Conservation (phyloP, 2,113 vertebrate species). For the Leptosomus discolor region DNA sequence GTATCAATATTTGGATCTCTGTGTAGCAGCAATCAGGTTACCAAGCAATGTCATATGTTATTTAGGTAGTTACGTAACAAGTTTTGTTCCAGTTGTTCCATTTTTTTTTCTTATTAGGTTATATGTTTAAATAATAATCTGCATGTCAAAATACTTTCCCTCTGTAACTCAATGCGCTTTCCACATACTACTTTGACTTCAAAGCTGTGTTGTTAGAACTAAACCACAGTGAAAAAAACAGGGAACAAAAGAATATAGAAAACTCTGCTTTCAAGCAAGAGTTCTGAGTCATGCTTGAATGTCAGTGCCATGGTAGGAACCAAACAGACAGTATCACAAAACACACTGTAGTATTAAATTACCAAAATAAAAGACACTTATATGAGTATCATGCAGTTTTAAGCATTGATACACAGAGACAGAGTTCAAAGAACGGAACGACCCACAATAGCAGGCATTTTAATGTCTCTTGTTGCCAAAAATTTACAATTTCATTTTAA, state of each 20-base stretch:
- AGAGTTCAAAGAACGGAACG: not conserved
- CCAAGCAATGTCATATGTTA: not conserved
- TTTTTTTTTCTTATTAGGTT: not conserved
- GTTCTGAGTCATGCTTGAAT: not conserved
- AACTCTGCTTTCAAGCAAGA: not conserved
- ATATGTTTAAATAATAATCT: not conserved
- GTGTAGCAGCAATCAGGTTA: not conserved
- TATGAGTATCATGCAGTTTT: not conserved
- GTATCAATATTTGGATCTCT: not conserved
- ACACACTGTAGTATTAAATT: not conserved
- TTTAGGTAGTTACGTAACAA: not conserved
- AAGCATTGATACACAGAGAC: not conserved
- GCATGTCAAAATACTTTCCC: not conserved
- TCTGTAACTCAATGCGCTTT: not conserved
- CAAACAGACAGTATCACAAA: not conserved
- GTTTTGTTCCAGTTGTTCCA: not conserved
- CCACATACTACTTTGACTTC: not conserved
- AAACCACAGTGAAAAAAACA: not conserved
- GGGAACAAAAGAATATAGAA: not conserved
- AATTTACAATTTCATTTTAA: not conserved
- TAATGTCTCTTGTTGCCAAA: not conserved
- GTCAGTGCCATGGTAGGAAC: not conserved
- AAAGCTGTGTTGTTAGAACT: not conserved
- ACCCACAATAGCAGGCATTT: not conserved
- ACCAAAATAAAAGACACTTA: not conserved